Evolutionary conservation across 2,113 vertebrate genomes (phyloP).

Genomic region (Anhinga rufa): DNA sequence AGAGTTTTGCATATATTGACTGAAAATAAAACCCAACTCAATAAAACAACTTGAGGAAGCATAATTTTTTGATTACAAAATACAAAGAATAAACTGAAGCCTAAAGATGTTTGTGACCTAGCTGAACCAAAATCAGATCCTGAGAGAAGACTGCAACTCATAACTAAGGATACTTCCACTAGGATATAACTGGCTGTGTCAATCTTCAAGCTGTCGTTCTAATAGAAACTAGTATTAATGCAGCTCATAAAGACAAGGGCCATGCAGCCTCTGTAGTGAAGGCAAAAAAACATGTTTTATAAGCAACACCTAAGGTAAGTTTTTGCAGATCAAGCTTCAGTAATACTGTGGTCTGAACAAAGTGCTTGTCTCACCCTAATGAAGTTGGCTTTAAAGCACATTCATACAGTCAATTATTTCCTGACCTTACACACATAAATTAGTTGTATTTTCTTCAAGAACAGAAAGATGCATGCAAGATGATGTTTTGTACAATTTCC

Average conservation of each 20-base stretch:
- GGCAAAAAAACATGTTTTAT: not conserved
- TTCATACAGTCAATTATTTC: not conserved
- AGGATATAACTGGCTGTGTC: not conserved
- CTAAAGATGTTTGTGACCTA: not conserved
- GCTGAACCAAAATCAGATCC: not conserved
- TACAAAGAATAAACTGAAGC: not conserved
- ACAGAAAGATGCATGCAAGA: not conserved
- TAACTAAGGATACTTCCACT: not conserved
- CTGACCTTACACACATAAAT: not conserved
- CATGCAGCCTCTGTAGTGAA: not conserved
- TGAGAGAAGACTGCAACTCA: not conserved
- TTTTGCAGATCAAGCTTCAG: not conserved
- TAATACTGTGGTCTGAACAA: not conserved
- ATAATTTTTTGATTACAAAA: not conserved
- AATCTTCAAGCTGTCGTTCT: not conserved
- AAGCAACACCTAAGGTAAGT: not conserved
- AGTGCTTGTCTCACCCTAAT: not conserved
- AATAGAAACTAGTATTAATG: not conserved
- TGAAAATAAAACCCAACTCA: not conserved
- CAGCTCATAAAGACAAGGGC: not conserved
- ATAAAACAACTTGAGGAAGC: not conserved
- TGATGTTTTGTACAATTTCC: not conserved
- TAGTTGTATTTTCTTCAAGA: not conserved
- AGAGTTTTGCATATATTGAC: not conserved
- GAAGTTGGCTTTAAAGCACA: not conserved